phyloP scores from a whole-genome alignment of 2,113 vertebrate species.

The Daubentonia madagascariensis region DNA sequence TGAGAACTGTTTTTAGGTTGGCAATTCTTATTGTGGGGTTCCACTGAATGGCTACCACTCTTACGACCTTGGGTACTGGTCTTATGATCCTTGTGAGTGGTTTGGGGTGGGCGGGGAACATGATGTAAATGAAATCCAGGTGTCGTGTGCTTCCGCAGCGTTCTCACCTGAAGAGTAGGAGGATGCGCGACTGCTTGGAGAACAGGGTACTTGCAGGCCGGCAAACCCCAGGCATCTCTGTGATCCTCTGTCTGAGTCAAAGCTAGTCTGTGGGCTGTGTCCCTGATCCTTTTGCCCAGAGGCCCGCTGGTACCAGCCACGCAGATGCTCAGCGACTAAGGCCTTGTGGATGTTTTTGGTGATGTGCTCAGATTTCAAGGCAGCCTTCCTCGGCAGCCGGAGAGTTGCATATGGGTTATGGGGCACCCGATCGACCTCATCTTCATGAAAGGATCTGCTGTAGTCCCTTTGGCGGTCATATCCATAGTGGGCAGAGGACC shows the following conservation, averaged over 20 bases:
- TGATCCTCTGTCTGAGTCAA: constrained; percentile 89
- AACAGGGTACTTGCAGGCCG: constrained; percentile 86
- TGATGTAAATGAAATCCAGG: background rate
- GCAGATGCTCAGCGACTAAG: constrained; percentile 93
- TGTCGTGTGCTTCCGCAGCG: accelerated
- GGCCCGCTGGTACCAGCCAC: constrained; percentile 97
- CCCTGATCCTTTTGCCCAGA: constrained; percentile 86
- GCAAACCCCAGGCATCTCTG: constrained; percentile 91
- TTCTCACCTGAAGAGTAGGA: constrained; percentile 89
- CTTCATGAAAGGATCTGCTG: constrained; percentile 84
- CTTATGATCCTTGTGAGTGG: background rate
- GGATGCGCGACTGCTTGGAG: constrained; percentile 84
- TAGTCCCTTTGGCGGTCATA: constrained; percentile 83
- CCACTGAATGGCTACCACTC: accelerated
- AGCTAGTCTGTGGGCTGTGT: constrained; percentile 83
- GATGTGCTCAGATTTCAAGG: constrained; percentile 86
- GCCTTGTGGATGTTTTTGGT: constrained; percentile 93
- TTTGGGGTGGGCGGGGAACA: too few species aligned
- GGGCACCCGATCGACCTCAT: constrained; percentile 86
- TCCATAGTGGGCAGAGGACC: constrained; percentile 81
- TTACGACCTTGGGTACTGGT: background rate
- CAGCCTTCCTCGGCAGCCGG: constrained; percentile 88
- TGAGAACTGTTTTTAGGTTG: background rate
- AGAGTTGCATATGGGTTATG: constrained; percentile 94
- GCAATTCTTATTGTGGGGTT: background rate